A percentile compares a stretch with the other conserved stretches of the same genome.
Evolutionary conservation across 2,888 invertebrate genomes (phyloP).

Genomic region (Aspidiotus destructor): DNA sequence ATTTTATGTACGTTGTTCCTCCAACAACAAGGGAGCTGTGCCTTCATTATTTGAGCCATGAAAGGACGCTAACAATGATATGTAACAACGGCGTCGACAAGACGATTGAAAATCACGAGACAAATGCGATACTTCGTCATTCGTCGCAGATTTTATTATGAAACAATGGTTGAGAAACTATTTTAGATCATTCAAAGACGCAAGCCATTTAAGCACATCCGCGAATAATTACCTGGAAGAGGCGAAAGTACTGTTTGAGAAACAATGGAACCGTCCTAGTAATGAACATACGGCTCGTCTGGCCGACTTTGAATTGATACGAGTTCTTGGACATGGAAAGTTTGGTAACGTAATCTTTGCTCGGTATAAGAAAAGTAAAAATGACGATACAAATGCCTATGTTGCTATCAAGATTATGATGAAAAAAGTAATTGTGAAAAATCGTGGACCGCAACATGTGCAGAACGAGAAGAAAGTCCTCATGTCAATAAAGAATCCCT

Average conservation of each 20-base stretch:
- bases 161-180: no score
- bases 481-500: slow-evolving; percentile 10
- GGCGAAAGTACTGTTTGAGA: slow-evolving; percentile 5
- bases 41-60: no score
- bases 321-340: slow-evolving; percentile 8
- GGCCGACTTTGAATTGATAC: slow-evolving; percentile 20
- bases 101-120: no score
- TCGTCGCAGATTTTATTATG: no score
- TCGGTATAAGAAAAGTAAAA: slow-evolving; percentile 6
- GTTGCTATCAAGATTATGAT: slow-evolving; percentile 23
- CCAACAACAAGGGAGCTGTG: no score
- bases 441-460: neutral
- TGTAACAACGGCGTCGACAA: no score
- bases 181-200: no score
- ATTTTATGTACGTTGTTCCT: no score
- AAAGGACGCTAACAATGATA: no score
- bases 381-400: neutral
- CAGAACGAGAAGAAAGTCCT: slow-evolving; percentile 12
- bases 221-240: neutral
- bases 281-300: neutral
- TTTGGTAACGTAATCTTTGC: slow-evolving; percentile 17
- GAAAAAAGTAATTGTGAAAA: slow-evolving; percentile 1
- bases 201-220: no score
- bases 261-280: neutral
- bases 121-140: no score